phyloP scores from a whole-genome alignment of 2,113 vertebrate species.

The Labeo rohita region DNA sequence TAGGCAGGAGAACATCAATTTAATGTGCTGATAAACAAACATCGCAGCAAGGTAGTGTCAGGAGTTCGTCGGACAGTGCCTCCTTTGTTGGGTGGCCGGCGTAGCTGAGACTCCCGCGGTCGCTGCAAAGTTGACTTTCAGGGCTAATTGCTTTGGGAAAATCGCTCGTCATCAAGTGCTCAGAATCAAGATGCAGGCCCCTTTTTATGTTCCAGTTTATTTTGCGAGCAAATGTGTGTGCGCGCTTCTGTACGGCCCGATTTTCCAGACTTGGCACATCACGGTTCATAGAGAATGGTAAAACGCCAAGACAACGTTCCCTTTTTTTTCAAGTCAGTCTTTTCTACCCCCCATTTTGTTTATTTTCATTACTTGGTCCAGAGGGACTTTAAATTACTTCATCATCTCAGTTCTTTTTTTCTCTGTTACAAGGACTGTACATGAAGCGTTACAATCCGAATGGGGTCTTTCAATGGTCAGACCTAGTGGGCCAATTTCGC shows the following conservation, averaged over 20 bases:
- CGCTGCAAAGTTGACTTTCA: constrained; percentile 57
- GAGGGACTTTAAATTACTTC: constrained; percentile 67
- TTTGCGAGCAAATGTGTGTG: constrained; percentile 43
- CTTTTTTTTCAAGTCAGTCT: constrained; percentile 24
- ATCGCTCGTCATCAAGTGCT: constrained; percentile 64
- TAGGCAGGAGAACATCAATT: constrained; percentile 59
- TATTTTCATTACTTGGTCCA: constrained; percentile 64
- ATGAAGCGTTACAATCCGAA: constrained; percentile 63
- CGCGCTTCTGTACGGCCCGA: constrained; percentile 22
- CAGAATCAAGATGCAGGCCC: constrained; percentile 61
- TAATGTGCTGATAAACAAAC: constrained; percentile 64
- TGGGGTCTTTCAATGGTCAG: constrained; percentile 68
- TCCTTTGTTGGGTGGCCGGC: constrained; percentile 52
- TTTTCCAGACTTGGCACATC: constrained; percentile 63
- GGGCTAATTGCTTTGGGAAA: constrained; percentile 68
- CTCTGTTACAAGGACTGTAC: constrained; percentile 53
- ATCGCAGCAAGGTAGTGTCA: constrained; percentile 41
- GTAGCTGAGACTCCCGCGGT: constrained; percentile 36
- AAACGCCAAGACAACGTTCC: constrained; percentile 54
- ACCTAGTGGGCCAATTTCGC: constrained; percentile 61
- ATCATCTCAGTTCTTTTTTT: constrained; percentile 57
- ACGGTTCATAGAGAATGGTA: constrained; percentile 61
- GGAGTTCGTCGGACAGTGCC: constrained; percentile 48
- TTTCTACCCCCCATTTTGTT: constrained; percentile 54
- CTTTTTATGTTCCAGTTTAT: constrained; percentile 61